Evolutionary conservation across 2,113 vertebrate species (phyloP), one percentile per base, ranked within the genome.

Genomic region (Eretmochelys imbricata): DNA sequence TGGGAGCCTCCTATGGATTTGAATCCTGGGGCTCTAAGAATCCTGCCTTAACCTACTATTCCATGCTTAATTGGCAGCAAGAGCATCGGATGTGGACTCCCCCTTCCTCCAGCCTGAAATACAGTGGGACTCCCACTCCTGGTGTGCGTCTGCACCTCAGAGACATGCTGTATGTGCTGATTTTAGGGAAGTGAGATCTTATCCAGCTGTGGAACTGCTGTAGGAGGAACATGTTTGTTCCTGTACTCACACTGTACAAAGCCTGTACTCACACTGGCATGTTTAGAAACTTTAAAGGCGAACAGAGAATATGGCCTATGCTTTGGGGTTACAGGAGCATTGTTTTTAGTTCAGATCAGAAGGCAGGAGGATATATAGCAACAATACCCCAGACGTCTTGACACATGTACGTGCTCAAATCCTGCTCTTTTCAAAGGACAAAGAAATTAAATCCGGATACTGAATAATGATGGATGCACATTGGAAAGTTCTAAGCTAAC

Each of bases 171-270:
- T 35, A 42, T 85, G 82, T 84, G 59, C 83, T 88, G 25, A 11
- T 75, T 31, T 80, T 93, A 4, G 48, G 80, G 53, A 93, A 93
- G 90, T 53, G 5, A 76, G 80, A 22, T 31, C 59, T 48, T 90
- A 93, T 94, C 83, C 59, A 92, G 51, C 54, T 82, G 16, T 90
- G 85, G 69, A 94, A 81, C 8, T 94, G 1, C 29, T 62, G 27
- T 27, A 35, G 59, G 59, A 31, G 14, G 59, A 62, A 62, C 59
- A 35, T 62, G 59, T 62, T n/a, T n/a, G n/a, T n/a, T n/a, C n/a
- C n/a, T n/a, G n/a, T n/a, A n/a, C n/a, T n/a, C n/a, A n/a, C n/a
- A n/a, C n/a, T n/a, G n/a, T n/a, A n/a, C n/a, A 16, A 62, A 35
- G 29, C 12, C 59, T 62, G 8, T 75, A 57, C 53, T 91, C 8